Evolutionary conservation across 2,888 invertebrate species (phyloP).

Genomic region (Acrobasis consociella): DNA sequence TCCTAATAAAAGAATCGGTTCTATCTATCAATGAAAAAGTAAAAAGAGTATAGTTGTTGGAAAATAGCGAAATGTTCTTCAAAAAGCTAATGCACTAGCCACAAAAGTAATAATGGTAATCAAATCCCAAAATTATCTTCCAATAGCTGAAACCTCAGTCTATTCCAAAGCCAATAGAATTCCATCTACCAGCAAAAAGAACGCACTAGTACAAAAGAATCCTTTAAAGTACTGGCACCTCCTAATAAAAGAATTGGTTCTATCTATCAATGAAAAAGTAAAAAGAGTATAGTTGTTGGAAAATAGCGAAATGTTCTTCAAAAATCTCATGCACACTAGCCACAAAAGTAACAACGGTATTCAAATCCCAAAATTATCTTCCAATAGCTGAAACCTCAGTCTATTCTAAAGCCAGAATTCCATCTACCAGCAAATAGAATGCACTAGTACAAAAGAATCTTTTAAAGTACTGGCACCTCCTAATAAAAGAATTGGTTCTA

Average conservation of each 20-base stretch:
- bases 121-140: not conserved
- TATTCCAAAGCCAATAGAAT: conserved; percentile 40
- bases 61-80: too few species aligned
- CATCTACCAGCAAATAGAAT: conserved; percentile 35
- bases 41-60: too few species aligned
- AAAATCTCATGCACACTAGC: too few species aligned
- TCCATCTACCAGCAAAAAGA: conserved; percentile 37
- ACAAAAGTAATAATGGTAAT: not conserved
- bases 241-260: conserved; percentile 70
- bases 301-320: too few species aligned
- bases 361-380: not conserved
- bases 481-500: conserved; percentile 71
- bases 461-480: conserved; percentile 53
- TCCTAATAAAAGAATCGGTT: conserved; percentile 70
- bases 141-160: conserved; percentile 25
- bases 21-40: conserved; percentile 65
- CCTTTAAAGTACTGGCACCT: conserved; percentile 53
- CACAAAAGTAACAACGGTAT: not conserved
- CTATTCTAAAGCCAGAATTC: conserved; percentile 41
- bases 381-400: conserved; percentile 20
- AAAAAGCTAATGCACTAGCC: too few species aligned
- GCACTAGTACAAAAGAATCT: conserved; percentile 51
- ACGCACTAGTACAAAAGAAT: conserved; percentile 49
- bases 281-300: too few species aligned
- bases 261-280: conserved; percentile 66